Base-by-base conservation (phyloP, 2,888 invertebrate genomes). In the Lasioglossum vierecki region DNA sequence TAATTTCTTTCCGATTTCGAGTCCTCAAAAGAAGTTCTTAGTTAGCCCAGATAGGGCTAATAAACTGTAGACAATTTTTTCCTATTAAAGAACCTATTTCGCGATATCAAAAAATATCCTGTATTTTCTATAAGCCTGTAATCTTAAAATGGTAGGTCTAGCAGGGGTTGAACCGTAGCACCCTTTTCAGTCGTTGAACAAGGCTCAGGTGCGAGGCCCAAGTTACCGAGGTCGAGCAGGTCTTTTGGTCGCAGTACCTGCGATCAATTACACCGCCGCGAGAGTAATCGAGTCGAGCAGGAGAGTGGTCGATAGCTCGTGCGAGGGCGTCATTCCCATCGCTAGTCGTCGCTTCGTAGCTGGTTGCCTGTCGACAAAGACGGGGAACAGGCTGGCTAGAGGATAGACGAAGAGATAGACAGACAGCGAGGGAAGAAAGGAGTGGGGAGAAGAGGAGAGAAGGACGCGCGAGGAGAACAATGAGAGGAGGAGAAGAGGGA, bases 261-360 rank as follows among this genome's bases (percentile, higher is more conserved):
- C 35, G 22, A 66, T 66, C 66, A 60, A 71, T 60, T 70, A n/a
- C 70, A 68, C 68, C 35, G 39, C 35, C 68, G 41, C 22, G 39
- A 39, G 35, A 68, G 22, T 68, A 68, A 68, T 68, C 68, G 68
- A 68, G 39, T 39, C 39, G 26, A 30, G 60, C 30, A 1, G 35
- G 39, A 39, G 68, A 39, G 22, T 41, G 39, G 68, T 68, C 39
- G 39, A 66, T 66, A 68, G 22, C 39, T 44, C 35, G 35, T 49
- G 68, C 57, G 76, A 77, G 76, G 39, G 77, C 70, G 74, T 84
- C 82, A 15, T 82, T 84, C 78, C 82, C 84, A 82, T 82, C 84
- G 84, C 84, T 82, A 70, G 35, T 22, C 63, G 30, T 22, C 57
- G 57, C 35, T 83, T n/a, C 53, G 71, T 18, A 74, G 82, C 76